These are phyloP conservation scores for Alsophila aescularia DNA, from an alignment of 2,888 invertebrate species.

Conservation along the genomic window DNA sequence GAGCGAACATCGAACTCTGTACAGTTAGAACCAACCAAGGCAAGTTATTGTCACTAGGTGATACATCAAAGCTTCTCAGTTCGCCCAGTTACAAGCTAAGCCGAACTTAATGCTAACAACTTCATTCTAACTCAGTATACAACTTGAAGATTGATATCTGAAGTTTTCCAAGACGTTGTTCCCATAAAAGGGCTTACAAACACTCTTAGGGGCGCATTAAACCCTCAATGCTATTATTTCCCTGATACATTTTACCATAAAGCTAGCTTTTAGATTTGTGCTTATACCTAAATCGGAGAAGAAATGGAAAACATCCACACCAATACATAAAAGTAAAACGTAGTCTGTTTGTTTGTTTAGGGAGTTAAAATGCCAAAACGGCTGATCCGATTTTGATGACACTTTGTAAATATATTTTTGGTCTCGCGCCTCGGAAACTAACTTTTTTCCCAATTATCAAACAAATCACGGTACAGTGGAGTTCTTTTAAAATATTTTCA, in stretches of 20 bases:
- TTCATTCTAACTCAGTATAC: not conserved
- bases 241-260: too few species aligned
- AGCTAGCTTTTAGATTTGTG: too few species aligned
- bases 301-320: too few species aligned
- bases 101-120: not conserved
- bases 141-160: slow-evolving; percentile 9
- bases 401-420: too few species aligned
- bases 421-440: not conserved
- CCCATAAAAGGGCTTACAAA: slow-evolving; percentile 38
- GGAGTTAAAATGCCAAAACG: too few species aligned
- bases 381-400: too few species aligned
- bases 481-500: too few species aligned
- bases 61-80: not conserved
- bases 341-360: too few species aligned
- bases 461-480: not conserved
- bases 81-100: not conserved
- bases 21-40: too few species aligned
- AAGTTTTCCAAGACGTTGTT: slow-evolving; percentile 29
- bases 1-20: too few species aligned
- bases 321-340: too few species aligned
- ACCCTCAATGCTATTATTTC: slow-evolving; percentile 28
- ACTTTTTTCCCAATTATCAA: not conserved
- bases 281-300: not conserved
- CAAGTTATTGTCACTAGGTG: not conserved
- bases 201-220: slow-evolving; percentile 35